These are phyloP conservation scores for Tanypteryx hageni DNA, from an alignment of 2,888 invertebrate genomes.

Conservation along the genomic window DNA sequence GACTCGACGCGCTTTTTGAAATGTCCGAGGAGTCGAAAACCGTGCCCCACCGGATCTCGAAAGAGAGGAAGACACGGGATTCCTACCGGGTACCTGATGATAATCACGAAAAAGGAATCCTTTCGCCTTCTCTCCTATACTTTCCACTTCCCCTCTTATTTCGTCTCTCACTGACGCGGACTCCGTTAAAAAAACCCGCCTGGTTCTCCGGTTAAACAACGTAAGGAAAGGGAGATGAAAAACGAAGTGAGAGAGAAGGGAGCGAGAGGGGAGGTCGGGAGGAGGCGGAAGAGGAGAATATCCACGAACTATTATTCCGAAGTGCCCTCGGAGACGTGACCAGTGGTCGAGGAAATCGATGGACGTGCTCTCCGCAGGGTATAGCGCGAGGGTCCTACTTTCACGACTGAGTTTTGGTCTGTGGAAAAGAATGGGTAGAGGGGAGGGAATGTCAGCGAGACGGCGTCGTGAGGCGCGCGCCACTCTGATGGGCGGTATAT, in stretches of 20 bases:
- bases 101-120: not conserved
- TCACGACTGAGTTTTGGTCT: slow-evolving; percentile 5
- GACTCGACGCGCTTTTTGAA: not conserved
- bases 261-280: not conserved
- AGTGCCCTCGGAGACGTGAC: slow-evolving; percentile 40
- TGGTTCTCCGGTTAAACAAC: not conserved
- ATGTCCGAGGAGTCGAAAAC: not conserved
- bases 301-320: slow-evolving; percentile 41
- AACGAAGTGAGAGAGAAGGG: not conserved
- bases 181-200: slow-evolving; percentile 30
- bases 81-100: not conserved
- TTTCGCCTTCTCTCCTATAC: not conserved
- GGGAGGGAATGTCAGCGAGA: not conserved
- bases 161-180: slow-evolving; percentile 5
- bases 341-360: slow-evolving; percentile 50
- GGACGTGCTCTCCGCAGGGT: slow-evolving; percentile 37
- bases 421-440: not conserved
- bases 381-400: slow-evolving; percentile 40
- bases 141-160: not conserved
- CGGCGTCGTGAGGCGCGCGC: not conserved
- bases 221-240: not conserved
- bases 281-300: slow-evolving; percentile 11
- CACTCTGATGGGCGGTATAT: not conserved
- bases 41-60: not conserved
- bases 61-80: not conserved